phyloP scores from a whole-genome alignment of 2,888 invertebrate genomes.

The Macroteleia sp. region DNA sequence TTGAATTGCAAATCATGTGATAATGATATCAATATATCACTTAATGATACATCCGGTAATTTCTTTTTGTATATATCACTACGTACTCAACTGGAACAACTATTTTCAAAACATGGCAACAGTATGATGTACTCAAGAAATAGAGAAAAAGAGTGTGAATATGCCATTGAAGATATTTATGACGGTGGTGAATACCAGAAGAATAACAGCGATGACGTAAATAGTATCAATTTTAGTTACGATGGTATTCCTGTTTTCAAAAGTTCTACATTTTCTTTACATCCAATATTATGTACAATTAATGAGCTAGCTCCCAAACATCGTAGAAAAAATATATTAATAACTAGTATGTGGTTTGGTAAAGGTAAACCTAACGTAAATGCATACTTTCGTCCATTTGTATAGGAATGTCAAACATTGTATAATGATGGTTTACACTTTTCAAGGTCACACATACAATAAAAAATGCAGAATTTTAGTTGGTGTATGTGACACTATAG shows the following conservation, averaged over 20 bases:
- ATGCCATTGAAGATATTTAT: conserved; percentile 57
- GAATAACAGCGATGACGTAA: conserved; percentile 14
- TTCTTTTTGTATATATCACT: conserved; percentile 3
- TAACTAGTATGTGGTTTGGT: conserved; percentile 38
- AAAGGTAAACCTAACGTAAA: conserved; percentile 44
- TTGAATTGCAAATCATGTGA: conserved; percentile 2
- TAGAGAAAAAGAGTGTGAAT: conserved; percentile 25
- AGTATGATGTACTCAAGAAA: conserved; percentile 20
- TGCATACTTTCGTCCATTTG: conserved; percentile 52
- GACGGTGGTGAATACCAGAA: conserved; percentile 53
- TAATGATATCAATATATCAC: background rate
- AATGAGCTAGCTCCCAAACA: conserved; percentile 33
- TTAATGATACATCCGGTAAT: background rate
- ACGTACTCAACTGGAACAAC: background rate
- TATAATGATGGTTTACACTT: conserved; percentile 26
- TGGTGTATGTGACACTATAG: conserved; percentile 55
- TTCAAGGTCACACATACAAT: conserved; percentile 10
- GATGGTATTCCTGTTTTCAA: conserved; percentile 59
- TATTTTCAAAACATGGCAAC: conserved; percentile 15
- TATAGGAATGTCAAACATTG: conserved; percentile 28
- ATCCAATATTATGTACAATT: conserved; percentile 41
- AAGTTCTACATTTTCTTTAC: conserved; percentile 26
- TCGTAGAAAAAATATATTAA: conserved; percentile 18
- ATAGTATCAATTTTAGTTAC: conserved; percentile 51
- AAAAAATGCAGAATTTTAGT: conserved; percentile 46